Evolutionary conservation across 30 jellyfish, hydroid and myxozoan species (phyloP).

Genomic region (Cassiopea xamachana): DNA sequence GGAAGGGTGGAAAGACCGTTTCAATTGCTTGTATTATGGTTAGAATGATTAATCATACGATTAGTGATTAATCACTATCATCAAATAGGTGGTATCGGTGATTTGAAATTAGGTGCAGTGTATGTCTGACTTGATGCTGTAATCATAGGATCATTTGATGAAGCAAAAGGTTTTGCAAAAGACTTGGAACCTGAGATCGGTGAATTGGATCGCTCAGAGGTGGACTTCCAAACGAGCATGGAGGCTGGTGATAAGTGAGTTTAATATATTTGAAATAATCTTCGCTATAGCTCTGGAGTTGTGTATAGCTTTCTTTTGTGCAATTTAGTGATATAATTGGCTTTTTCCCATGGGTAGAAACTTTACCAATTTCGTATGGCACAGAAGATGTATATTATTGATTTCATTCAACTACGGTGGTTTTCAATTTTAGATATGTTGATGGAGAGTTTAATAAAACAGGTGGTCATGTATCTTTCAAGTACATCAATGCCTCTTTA

Average conservation of each 20-base stretch:
- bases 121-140: not conserved
- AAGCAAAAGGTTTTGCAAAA: not conserved
- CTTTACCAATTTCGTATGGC: too few relatives aligned
- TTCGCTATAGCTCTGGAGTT: too few relatives aligned
- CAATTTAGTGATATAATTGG: too few relatives aligned
- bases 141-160: not conserved
- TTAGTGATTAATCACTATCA: too few relatives aligned
- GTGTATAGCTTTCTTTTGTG: too few relatives aligned
- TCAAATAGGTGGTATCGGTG: not conserved
- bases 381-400: not conserved
- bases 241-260: not conserved
- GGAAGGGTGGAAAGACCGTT: too few relatives aligned
- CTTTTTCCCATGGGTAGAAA: too few relatives aligned
- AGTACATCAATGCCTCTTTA: not conserved
- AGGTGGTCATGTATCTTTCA: slow-evolving; percentile 10
- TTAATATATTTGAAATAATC: too few relatives aligned
- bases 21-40: too few relatives aligned
- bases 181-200: not conserved
- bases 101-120: not conserved
- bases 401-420: not conserved
- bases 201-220: not conserved
- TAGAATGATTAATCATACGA: too few relatives aligned
- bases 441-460: not conserved
- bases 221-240: not conserved
- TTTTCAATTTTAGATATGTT: not conserved